These are phyloP conservation scores for Anthophora plumipes DNA, from an alignment of 2,888 invertebrate genomes.

Conservation along the genomic window DNA sequence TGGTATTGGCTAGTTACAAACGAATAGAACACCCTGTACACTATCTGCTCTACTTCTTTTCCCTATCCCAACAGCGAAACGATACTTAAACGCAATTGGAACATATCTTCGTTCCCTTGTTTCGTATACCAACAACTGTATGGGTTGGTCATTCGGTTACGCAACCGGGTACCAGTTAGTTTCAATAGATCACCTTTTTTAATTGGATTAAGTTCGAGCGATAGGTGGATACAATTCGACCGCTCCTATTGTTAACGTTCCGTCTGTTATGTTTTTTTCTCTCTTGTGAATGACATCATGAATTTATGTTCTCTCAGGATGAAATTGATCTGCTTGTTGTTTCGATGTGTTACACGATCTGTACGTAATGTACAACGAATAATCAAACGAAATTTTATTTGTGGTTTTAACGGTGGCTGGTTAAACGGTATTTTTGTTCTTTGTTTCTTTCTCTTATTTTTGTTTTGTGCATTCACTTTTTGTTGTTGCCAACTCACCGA, in stretches of 20 bases:
- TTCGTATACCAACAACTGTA: slow-evolving; percentile 1
- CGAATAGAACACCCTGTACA: background rate
- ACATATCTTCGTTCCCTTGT: background rate
- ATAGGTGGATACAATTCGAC: slow-evolving; percentile 33
- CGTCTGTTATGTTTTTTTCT: slow-evolving; percentile 14
- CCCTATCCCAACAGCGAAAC: background rate
- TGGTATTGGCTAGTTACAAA: background rate
- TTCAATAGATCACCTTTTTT: slow-evolving; percentile 55
- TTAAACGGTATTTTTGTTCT: slow-evolving; percentile 18
- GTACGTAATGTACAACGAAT: background rate
- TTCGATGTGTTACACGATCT: background rate
- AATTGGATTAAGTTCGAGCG: slow-evolving; percentile 53
- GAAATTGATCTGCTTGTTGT: background rate
- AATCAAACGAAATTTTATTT: slow-evolving; percentile 16
- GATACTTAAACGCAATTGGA: slow-evolving; percentile 14
- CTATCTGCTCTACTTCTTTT: background rate
- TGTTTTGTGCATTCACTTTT: background rate
- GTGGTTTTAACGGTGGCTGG: slow-evolving; percentile 57
- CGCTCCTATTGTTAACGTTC: slow-evolving; percentile 43
- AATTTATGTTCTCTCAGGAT: background rate
- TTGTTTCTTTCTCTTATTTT: background rate
- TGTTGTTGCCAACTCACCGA: slow-evolving; percentile 13
- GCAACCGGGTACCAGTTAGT: slow-evolving; percentile 36
- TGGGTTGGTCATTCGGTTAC: slow-evolving; percentile 35
- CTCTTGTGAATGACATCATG: slow-evolving; percentile 2